Percentiles rank a stretch among this genome's conserved stretches.
phyloP scores from a whole-genome alignment of 2,888 invertebrate genomes.

The Temnothorax ravouxi region DNA sequence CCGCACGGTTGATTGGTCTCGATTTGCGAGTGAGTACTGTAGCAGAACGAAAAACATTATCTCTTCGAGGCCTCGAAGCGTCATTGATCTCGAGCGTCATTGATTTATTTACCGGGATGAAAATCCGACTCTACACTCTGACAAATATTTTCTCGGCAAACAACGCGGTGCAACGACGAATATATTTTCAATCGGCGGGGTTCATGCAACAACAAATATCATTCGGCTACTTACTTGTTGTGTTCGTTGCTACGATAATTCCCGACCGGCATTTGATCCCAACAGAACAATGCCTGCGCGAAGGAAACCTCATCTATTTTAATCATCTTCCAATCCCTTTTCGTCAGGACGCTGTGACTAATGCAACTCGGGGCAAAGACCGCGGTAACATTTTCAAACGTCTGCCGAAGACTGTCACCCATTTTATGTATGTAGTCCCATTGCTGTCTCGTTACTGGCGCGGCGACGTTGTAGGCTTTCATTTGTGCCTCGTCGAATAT shows the following conservation, averaged over 20 bases:
- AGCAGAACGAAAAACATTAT: conserved; percentile 44
- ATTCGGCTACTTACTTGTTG: conserved; percentile 38
- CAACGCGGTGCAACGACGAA: neutral
- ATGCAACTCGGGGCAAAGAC: conserved; percentile 98
- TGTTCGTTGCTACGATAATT: conserved; percentile 66
- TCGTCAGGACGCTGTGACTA: conserved; percentile 95
- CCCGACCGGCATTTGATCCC: conserved; percentile 89
- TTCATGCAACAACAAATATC: neutral
- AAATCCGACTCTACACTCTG: neutral
- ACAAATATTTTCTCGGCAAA: conserved; percentile 29
- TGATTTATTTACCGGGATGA: conserved; percentile 30
- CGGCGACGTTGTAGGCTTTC: conserved; percentile 96
- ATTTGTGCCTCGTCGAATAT: conserved; percentile 98
- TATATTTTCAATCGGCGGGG: neutral
- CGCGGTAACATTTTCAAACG: conserved; percentile 94
- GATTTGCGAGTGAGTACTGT: conserved; percentile 78
- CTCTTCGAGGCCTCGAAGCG: conserved; percentile 17
- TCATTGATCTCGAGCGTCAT: neutral
- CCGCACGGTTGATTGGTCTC: conserved; percentile 82
- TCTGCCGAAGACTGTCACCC: conserved; percentile 93
- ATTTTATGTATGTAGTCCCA: conserved; percentile 98
- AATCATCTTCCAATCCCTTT: conserved; percentile 95
- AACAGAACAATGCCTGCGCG: conserved; percentile 94
- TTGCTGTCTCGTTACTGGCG: conserved; percentile 95
- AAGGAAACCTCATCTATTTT: conserved; percentile 94